phyloP scores from a whole-genome alignment of 2,113 vertebrate species.

The Okapia johnstoni region DNA sequence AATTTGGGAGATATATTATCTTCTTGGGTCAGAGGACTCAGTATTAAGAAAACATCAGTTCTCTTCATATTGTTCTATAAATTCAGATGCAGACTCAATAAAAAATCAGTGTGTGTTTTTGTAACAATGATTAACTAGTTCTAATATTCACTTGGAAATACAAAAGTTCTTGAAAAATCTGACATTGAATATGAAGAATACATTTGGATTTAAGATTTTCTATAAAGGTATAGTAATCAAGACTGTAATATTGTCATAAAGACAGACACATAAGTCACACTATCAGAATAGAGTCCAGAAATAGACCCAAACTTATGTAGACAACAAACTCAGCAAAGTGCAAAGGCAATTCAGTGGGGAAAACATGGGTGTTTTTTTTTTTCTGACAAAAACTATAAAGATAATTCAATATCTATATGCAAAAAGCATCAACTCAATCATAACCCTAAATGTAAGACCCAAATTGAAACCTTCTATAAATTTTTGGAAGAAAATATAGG shows the following conservation, averaged over 20 bases:
- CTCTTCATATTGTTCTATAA: not conserved
- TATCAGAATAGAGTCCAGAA: not conserved
- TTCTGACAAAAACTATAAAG: not conserved
- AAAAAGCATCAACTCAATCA: not conserved
- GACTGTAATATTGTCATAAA: not conserved
- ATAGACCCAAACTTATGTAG: not conserved
- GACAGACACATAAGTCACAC: not conserved
- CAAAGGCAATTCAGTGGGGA: not conserved
- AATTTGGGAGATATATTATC: not conserved
- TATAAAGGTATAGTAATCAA: not conserved
- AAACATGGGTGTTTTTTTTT: not conserved
- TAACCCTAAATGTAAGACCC: not conserved
- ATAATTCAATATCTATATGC: not conserved
- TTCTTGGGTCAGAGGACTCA: not conserved
- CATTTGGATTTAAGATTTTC: not conserved
- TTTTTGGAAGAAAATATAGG: not conserved
- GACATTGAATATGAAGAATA: not conserved
- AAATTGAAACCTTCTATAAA: not conserved
- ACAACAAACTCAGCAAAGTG: not conserved
- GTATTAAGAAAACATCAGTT: not conserved
- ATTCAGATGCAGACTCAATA: not conserved
- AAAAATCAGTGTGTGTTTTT: not conserved
- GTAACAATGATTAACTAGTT: not conserved
- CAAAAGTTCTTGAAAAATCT: not conserved
- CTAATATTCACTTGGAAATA: not conserved